Conservation (phyloP, 2,797 vertebrate species). For the Psittacula echo region DNA sequence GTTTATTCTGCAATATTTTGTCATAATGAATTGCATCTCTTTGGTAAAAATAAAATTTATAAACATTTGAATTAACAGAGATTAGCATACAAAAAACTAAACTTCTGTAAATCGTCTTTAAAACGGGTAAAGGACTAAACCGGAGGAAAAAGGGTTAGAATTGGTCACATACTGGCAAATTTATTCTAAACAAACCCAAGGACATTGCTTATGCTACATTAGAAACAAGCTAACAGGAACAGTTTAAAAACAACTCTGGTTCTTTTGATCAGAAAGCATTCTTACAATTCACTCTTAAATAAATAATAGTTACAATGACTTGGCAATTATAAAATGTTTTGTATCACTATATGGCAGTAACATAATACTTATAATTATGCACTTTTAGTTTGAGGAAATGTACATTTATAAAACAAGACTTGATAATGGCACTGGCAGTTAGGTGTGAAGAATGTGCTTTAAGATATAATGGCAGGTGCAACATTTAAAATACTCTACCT, state of each 20-base stretch:
- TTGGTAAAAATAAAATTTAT: constrained; percentile 99
- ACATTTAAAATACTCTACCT: constrained; percentile 74
- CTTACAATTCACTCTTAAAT: constrained; percentile 81
- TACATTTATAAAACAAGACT: constrained; percentile 78
- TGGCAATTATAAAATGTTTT: constrained; percentile 83
- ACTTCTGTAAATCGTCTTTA: constrained; percentile 85
- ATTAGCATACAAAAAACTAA: constrained; percentile 99
- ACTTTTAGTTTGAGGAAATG: constrained; percentile 79
- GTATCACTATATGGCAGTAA: constrained; percentile 82
- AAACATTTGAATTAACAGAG: constrained; percentile 99
- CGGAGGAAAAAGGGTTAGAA: constrained; percentile 69
- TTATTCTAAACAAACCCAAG: constrained; percentile 74
- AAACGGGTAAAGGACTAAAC: constrained; percentile 74
- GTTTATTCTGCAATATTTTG: constrained; percentile 99
- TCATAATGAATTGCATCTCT: constrained; percentile 99
- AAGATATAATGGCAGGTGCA: constrained; percentile 77
- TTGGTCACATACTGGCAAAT: constrained; percentile 78
- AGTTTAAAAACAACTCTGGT: constrained; percentile 70
- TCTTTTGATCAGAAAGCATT: constrained; percentile 79
- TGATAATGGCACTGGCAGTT: constrained; percentile 85
- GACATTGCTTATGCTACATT: constrained; percentile 74
- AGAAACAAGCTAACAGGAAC: constrained; percentile 71
- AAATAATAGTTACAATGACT: constrained; percentile 85
- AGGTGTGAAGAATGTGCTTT: constrained; percentile 77
- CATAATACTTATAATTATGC: constrained; percentile 82